phyloP scores from a whole-genome alignment of 2,113 vertebrate species.

The Haliaeetus leucogaster region DNA sequence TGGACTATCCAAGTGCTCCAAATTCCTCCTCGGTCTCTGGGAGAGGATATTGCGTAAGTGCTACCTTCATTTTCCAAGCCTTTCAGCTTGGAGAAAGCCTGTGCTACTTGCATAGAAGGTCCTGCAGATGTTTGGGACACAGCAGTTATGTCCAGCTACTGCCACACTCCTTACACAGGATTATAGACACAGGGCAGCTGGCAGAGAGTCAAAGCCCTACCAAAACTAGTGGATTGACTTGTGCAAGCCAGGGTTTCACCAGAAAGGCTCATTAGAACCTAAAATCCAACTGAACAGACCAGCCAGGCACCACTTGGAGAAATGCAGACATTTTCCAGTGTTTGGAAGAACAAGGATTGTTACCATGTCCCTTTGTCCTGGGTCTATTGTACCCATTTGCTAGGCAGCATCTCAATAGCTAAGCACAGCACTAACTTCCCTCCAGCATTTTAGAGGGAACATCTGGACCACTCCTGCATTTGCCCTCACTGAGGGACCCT shows the following conservation, averaged over 20 bases:
- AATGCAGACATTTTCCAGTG: not conserved
- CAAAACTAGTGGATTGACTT: not conserved
- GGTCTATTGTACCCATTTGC: not conserved
- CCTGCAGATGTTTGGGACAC: not conserved
- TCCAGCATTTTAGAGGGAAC: not conserved
- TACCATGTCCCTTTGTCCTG: not conserved
- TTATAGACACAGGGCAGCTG: not conserved
- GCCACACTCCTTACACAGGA: not conserved
- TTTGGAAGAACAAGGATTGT: not conserved
- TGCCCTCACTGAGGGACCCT: not conserved
- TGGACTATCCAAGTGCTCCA: not conserved
- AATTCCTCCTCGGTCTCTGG: not conserved
- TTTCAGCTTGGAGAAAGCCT: not conserved
- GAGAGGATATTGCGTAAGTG: not conserved
- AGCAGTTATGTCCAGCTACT: not conserved
- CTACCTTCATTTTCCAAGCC: not conserved
- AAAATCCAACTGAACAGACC: not conserved
- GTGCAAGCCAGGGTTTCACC: not conserved
- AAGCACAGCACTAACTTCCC: not conserved
- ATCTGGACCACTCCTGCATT: not conserved
- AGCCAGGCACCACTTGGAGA: not conserved
- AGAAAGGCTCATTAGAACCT: not conserved
- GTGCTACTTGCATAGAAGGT: not conserved
- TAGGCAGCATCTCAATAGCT: not conserved
- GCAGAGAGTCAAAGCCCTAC: not conserved